A percentile compares a stretch with the other conserved stretches of the same genome.
Evolutionary conservation across 2,797 vertebrate genomes (phyloP).

Genomic region (Balearica regulorum): DNA sequence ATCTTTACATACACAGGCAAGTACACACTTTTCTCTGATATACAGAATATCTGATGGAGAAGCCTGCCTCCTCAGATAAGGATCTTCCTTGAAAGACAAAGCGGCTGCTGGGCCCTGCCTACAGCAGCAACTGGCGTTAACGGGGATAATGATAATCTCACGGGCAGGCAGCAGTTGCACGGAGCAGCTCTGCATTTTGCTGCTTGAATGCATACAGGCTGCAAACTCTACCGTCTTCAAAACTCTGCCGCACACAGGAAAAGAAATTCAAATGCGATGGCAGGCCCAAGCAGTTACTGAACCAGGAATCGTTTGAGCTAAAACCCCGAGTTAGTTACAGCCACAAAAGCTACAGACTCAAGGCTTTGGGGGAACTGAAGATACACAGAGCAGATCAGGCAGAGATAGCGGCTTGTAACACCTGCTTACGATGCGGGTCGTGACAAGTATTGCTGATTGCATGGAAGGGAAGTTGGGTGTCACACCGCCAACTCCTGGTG

Average conservation of each 20-base stretch:
- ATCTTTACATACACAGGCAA: neutral
- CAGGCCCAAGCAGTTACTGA: neutral
- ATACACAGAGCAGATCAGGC: neutral
- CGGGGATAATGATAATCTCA: neutral
- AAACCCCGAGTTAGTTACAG: neutral
- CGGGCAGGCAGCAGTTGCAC: neutral
- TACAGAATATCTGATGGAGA: neutral
- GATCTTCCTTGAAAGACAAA: slow-evolving; percentile 12
- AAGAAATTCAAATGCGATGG: neutral
- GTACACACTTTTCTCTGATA: neutral
- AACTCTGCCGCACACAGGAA: neutral
- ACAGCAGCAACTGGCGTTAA: neutral
- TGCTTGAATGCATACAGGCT: neutral
- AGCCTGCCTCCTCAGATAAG: neutral
- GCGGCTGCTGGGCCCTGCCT: neutral
- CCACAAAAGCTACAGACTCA: neutral
- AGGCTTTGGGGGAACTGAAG: neutral
- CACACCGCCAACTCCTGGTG: neutral
- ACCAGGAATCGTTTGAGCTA: neutral
- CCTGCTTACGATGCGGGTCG: neutral
- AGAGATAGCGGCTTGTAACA: neutral
- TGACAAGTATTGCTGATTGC: neutral
- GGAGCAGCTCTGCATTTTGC: neutral
- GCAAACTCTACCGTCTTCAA: neutral
- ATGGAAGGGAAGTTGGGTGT: neutral